These are phyloP conservation scores for Cavia aperea DNA, from an alignment of 2,113 vertebrate genomes.

Conservation along the genomic window DNA sequence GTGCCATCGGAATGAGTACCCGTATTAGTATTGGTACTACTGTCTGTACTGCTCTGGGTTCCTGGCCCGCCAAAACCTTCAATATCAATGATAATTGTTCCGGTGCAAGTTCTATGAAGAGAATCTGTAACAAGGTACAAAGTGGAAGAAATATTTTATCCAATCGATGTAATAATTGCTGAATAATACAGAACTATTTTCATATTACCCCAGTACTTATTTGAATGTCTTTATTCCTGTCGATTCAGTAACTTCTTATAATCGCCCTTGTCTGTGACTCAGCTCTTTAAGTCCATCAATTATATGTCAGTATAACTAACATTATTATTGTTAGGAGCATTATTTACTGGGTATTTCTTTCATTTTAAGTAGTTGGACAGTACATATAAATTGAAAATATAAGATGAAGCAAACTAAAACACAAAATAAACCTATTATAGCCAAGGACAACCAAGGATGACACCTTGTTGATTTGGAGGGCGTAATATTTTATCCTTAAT, in stretches of 20 bases:
- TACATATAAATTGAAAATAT: neutral
- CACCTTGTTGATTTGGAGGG: neutral
- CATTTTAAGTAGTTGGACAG: neutral
- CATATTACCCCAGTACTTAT: neutral
- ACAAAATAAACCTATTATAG: neutral
- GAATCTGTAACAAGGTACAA: slow-evolving; percentile 53
- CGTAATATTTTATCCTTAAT: neutral
- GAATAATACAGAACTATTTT: neutral
- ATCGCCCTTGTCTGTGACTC: neutral
- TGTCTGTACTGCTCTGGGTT: fast-evolving
- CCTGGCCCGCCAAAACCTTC: neutral
- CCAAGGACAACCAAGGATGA: neutral
- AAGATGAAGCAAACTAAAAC: neutral
- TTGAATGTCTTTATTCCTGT: neutral
- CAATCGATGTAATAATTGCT: neutral
- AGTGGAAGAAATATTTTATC: slow-evolving; percentile 11
- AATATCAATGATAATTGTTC: slow-evolving; percentile 50
- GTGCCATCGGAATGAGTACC: neutral
- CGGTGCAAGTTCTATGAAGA: slow-evolving; percentile 67
- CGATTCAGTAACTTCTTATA: neutral
- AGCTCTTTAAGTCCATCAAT: neutral
- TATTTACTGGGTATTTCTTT: neutral
- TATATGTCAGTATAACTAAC: neutral
- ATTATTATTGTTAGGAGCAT: neutral
- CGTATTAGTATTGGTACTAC: fast-evolving